Evolutionary conservation across 2,888 invertebrate species (phyloP).

Genomic region (Cerceris rybyensis): DNA sequence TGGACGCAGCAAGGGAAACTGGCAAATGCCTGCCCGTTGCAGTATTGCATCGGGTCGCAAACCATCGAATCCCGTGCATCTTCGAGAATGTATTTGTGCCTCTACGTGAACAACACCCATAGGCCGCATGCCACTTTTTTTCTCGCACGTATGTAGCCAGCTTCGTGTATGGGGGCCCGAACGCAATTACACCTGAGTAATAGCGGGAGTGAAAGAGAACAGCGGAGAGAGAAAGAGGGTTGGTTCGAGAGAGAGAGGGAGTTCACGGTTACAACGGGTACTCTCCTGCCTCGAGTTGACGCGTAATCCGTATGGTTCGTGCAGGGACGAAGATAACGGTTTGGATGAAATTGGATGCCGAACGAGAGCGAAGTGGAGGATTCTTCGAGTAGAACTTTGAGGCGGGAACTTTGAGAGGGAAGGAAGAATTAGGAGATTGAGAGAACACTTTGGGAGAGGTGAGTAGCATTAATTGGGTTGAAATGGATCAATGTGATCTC

Average conservation of each 20-base stretch:
- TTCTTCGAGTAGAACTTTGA: not conserved
- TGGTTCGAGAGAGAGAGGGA: constrained; percentile 35
- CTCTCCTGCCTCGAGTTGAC: constrained; percentile 32
- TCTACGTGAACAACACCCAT: constrained; percentile 3
- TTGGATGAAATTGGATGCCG: constrained; percentile 11
- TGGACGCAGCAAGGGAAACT: constrained; percentile 67
- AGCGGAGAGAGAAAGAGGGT: constrained; percentile 6
- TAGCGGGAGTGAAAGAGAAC: constrained; percentile 64
- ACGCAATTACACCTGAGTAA: constrained; percentile 79
- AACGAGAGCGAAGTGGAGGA: not conserved
- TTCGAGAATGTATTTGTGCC: not conserved
- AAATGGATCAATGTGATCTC: too few relatives aligned
- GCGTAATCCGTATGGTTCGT: constrained; percentile 34
- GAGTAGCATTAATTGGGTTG: too few relatives aligned
- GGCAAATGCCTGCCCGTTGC: constrained; percentile 74
- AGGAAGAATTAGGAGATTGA: not conserved
- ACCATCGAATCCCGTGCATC: constrained; percentile 29
- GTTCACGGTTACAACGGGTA: constrained; percentile 55
- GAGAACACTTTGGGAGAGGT: too few relatives aligned
- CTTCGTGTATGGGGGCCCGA: constrained; percentile 46
- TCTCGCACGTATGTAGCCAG: constrained; percentile 48
- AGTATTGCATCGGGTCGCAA: constrained; percentile 59
- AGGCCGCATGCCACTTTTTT: constrained; percentile 45
- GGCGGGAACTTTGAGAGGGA: not conserved
- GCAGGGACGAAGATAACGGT: constrained; percentile 36